phyloP scores from a whole-genome alignment of 1,140 invertebrate genomes.

The Wiebesia pumilae region DNA sequence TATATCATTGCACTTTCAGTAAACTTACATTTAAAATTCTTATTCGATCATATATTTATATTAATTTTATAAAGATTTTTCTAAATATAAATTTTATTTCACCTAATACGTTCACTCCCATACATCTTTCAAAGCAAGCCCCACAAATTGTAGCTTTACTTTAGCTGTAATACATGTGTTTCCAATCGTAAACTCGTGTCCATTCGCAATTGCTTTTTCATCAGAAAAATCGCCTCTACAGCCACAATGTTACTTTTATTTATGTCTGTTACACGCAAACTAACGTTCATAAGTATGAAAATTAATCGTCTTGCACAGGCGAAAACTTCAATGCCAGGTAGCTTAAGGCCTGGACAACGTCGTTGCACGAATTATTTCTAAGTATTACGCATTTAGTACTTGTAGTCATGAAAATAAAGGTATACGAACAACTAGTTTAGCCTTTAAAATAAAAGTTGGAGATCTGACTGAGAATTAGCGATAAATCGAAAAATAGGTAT shows the following conservation, averaged over 20 bases:
- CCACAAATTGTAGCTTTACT: neutral
- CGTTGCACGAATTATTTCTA: neutral
- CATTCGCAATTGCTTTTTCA: neutral
- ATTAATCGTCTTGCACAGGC: neutral
- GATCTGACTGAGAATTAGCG: too few species aligned
- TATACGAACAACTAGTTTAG: neutral
- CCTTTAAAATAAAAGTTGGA: too few species aligned
- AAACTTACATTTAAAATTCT: too few species aligned
- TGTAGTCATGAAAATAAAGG: neutral
- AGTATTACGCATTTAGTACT: neutral
- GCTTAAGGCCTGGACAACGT: neutral
- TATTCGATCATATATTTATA: too few species aligned
- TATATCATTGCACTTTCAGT: too few species aligned
- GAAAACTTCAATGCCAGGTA: neutral
- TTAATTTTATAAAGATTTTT: too few species aligned
- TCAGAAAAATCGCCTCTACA: neutral
- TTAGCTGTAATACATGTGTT: neutral
- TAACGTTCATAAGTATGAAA: neutral
- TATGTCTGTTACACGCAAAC: slow-evolving; percentile 12
- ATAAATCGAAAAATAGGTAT: too few species aligned
- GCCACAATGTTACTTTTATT: slow-evolving; percentile 26
- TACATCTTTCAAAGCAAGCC: neutral
- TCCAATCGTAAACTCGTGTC: neutral
- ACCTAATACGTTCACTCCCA: neutral
- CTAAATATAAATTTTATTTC: neutral